A percentile compares a stretch with the other conserved stretches of the same genome.
Evolutionary conservation across 2,888 invertebrate species (phyloP).

Genomic region (Laspeyria flexula): DNA sequence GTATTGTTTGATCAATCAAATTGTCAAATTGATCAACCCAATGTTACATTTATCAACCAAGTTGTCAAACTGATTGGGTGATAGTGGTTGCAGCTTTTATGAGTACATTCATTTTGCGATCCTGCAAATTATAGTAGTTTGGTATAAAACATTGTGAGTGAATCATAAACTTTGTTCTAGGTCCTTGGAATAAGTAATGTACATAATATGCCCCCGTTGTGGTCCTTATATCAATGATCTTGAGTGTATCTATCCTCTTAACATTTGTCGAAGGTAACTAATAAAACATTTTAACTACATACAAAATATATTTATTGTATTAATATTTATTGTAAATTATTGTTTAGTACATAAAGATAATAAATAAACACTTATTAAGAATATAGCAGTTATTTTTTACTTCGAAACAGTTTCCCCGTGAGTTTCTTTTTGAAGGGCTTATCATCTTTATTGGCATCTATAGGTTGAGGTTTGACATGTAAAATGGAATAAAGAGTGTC

Average conservation of each 20-base stretch:
- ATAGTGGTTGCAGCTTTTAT: not conserved
- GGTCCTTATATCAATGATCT: constrained; percentile 12
- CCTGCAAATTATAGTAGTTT: too few relatives aligned
- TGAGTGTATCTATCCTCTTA: constrained; percentile 8
- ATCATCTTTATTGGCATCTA: constrained; percentile 73
- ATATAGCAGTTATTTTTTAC: constrained; percentile 65
- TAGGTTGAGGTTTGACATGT: constrained; percentile 87
- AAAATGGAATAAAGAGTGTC: constrained; percentile 89
- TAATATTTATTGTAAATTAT: constrained; percentile 21
- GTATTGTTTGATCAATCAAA: constrained; percentile 10
- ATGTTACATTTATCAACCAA: too few relatives aligned
- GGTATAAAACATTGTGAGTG: not conserved
- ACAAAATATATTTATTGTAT: constrained; percentile 16
- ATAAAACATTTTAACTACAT: not conserved
- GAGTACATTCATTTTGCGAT: not conserved
- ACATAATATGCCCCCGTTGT: constrained; percentile 14
- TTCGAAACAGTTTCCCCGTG: constrained; percentile 62
- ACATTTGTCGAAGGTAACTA: not conserved
- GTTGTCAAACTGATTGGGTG: not conserved
- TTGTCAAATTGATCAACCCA: not conserved
- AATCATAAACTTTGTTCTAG: constrained; percentile 31
- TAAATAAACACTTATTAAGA: constrained; percentile 41
- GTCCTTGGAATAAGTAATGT: constrained; percentile 52
- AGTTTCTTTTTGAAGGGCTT: constrained; percentile 71
- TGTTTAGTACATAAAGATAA: constrained; percentile 20